Percentiles rank a stretch among this genome's conserved stretches.
Evolutionary conservation across 2,113 vertebrate species (phyloP).

Genomic region (Perccottus glenii): DNA sequence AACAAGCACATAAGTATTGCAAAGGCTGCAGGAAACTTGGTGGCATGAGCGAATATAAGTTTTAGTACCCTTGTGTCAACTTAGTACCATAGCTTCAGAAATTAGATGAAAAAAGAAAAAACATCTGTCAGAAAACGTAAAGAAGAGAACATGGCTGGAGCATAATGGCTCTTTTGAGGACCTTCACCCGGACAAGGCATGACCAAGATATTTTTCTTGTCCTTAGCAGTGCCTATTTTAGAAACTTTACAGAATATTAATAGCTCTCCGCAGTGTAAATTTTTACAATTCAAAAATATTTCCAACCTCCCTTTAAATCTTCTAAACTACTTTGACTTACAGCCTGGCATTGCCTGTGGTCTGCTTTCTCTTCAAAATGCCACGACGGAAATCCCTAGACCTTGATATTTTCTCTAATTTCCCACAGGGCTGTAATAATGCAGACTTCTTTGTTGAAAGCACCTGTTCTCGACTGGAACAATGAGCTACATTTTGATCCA

Average conservation of each 20-base stretch:
- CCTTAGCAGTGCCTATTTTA: background rate
- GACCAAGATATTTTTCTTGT: too few species aligned
- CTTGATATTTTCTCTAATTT: slow-evolving; percentile 61
- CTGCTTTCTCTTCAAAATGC: slow-evolving; percentile 50
- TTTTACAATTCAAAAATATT: slow-evolving; percentile 23
- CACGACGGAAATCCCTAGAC: slow-evolving; percentile 46
- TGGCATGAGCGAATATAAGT: slow-evolving; percentile 5
- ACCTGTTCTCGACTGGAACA: slow-evolving; percentile 69
- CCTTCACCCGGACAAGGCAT: too few species aligned
- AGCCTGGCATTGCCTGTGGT: slow-evolving; percentile 32
- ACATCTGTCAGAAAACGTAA: too few species aligned
- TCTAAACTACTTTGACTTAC: slow-evolving; percentile 15
- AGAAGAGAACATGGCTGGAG: too few species aligned
- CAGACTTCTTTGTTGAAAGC: slow-evolving; percentile 65
- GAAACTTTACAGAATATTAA: too few species aligned
- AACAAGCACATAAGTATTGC: background rate
- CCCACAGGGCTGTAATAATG: slow-evolving; percentile 57
- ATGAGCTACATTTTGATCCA: slow-evolving; percentile 59
- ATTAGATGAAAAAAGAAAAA: too few species aligned
- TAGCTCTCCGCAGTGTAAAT: background rate
- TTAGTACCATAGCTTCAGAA: too few species aligned
- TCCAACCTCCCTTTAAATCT: slow-evolving; percentile 9
- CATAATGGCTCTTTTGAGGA: too few species aligned
- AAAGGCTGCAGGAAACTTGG: slow-evolving; percentile 7
- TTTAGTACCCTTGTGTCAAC: background rate